Percentiles rank a stretch among this genome's conserved stretches.
These are phyloP conservation scores for Daphoenositta chrysoptera DNA, from an alignment of 2,113 vertebrate genomes.

Conservation along the genomic window DNA sequence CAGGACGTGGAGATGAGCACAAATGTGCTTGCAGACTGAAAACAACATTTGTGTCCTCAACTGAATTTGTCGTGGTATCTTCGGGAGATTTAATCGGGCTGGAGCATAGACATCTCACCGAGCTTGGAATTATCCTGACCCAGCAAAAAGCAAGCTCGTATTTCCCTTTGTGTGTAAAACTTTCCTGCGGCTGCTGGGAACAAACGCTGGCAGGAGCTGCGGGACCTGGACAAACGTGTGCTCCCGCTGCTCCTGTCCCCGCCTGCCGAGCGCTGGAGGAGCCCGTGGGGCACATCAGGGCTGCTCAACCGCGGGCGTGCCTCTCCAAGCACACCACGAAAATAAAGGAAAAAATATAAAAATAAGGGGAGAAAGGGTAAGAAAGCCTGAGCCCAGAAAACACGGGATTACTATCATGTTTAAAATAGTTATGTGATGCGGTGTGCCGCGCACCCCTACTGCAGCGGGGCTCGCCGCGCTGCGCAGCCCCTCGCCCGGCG, in stretches of 20 bases:
- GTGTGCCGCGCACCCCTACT: background rate
- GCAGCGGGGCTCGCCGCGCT: background rate
- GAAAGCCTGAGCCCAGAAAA: background rate
- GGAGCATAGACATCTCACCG: background rate
- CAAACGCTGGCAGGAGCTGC: background rate
- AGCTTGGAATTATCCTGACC: background rate
- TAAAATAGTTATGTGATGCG: background rate
- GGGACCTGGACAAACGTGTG: background rate
- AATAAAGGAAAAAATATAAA: background rate
- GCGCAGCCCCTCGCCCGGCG: background rate
- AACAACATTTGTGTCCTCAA: background rate
- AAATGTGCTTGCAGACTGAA: background rate
- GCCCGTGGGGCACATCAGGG: background rate
- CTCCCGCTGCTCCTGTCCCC: background rate
- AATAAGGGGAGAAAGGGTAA: fast-evolving
- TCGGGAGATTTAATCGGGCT: background rate
- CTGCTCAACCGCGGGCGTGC: background rate
- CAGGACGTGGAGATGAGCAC: background rate
- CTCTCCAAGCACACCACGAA: background rate
- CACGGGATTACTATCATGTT: background rate
- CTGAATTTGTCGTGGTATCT: background rate
- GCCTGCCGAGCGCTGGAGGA: background rate
- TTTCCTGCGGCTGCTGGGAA: background rate
- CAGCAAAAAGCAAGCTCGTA: background rate
- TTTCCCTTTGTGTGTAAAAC: background rate